Conservation (phyloP, 2,888 invertebrate species). For the Xanthia togata region DNA sequence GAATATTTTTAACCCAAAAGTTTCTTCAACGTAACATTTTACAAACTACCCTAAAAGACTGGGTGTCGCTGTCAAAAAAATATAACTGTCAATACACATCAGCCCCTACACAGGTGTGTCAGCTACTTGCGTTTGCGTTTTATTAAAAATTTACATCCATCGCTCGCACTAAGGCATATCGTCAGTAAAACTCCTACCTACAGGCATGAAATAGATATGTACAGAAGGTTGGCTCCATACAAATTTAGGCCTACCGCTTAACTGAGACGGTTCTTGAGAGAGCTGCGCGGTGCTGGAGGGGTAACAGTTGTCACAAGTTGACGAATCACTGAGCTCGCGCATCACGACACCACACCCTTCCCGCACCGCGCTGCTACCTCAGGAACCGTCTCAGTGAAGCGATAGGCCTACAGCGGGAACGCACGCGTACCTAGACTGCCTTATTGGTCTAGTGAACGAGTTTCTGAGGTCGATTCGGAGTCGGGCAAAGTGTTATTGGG, state of each 20-base stretch:
- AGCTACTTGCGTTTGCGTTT: constrained; percentile 69
- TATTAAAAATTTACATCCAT: constrained; percentile 76
- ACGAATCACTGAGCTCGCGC: too few relatives aligned
- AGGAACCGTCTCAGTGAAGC: too few relatives aligned
- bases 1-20: constrained; percentile 2
- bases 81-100: constrained; percentile 58
- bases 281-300: too few relatives aligned
- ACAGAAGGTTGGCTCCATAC: neutral
- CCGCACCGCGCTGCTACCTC: too few relatives aligned
- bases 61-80: constrained; percentile 52
- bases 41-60: constrained; percentile 38
- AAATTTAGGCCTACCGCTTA: too few relatives aligned
- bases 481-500: neutral
- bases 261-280: too few relatives aligned
- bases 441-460: too few relatives aligned
- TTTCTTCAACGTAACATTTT: neutral
- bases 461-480: neutral
- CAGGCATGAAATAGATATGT: neutral
- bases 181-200: constrained; percentile 15
- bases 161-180: constrained; percentile 42
- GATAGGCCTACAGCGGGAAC: too few relatives aligned
- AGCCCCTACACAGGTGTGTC: constrained; percentile 74
- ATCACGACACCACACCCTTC: too few relatives aligned
- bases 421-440: too few relatives aligned
- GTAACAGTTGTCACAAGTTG: too few relatives aligned